phyloP scores from a whole-genome alignment of 37 sponge, comb jelly and placozoan genomes.

The Ianthella basta region DNA sequence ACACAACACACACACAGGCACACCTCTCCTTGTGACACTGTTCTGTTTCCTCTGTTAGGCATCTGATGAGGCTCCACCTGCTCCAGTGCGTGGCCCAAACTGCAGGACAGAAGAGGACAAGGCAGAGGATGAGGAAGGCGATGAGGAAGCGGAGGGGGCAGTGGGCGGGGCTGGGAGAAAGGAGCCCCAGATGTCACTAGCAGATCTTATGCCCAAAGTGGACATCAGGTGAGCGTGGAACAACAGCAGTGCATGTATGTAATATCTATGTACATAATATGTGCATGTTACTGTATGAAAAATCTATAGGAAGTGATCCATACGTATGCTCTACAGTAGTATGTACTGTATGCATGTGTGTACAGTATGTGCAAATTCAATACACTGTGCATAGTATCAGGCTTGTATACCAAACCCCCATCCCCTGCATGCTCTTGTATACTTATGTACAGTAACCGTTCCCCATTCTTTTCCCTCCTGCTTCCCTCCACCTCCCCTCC shows the following conservation, averaged over 20 bases:
- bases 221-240: conserved; percentile 57
- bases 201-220: conserved; percentile 83
- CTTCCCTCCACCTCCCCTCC: too few species aligned
- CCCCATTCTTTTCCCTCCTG: too few species aligned
- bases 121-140: conserved; percentile 32
- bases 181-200: conserved; percentile 48
- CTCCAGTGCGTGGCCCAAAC: conserved; percentile 72
- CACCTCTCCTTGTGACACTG: too few species aligned
- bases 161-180: conserved; percentile 24
- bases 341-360: neutral
- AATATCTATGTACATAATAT: neutral
- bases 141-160: conserved; percentile 29
- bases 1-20: too few species aligned
- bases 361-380: neutral
- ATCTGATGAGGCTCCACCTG: conserved; percentile 64
- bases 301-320: too few species aligned
- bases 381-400: neutral
- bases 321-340: neutral
- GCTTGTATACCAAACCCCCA: too few species aligned
- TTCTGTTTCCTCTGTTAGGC: too few species aligned
- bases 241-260: neutral
- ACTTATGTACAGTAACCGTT: neutral
- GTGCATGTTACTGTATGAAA: neutral
- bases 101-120: conserved; percentile 30
- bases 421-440: too few species aligned